These are phyloP conservation scores for Pandemis cinnamomeana DNA, from an alignment of 2,888 invertebrate species.

Conservation along the genomic window DNA sequence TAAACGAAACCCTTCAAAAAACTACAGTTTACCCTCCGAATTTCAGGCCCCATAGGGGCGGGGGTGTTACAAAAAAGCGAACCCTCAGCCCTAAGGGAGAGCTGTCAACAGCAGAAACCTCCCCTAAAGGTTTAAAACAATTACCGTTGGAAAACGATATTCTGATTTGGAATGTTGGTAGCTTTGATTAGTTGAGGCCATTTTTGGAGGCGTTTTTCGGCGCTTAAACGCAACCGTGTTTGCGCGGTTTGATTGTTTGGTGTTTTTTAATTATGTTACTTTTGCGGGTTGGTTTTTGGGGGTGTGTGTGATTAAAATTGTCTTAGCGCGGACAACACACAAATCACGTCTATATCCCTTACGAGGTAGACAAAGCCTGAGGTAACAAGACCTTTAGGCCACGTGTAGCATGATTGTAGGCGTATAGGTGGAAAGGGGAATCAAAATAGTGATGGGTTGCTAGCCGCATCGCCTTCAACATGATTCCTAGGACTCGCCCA, in stretches of 20 bases:
- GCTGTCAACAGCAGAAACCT: neutral
- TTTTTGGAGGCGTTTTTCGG: constrained; percentile 11
- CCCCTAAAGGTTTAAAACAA: constrained; percentile 50
- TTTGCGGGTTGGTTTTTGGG: no score
- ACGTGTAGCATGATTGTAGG: no score
- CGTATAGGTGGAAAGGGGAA: no score
- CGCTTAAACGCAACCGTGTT: neutral
- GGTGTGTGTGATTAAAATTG: no score
- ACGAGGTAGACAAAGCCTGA: no score
- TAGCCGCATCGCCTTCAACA: no score
- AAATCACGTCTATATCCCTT: no score
- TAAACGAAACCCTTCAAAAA: constrained; percentile 5
- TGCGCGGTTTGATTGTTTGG: neutral
- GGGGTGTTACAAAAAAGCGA: constrained; percentile 39
- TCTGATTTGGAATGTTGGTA: constrained; percentile 5
- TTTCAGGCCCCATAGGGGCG: constrained; percentile 26
- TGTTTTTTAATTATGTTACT: neutral
- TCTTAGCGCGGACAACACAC: no score
- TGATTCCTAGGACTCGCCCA: no score
- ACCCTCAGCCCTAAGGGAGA: constrained; percentile 1
- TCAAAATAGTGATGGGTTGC: no score
- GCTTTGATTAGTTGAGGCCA: constrained; percentile 7
- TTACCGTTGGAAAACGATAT: constrained; percentile 43
- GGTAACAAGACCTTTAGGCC: no score
- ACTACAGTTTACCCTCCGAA: constrained; percentile 12